Evolutionary conservation across 2,113 vertebrate species (phyloP).

Genomic region (Tachuris rubrigastra): DNA sequence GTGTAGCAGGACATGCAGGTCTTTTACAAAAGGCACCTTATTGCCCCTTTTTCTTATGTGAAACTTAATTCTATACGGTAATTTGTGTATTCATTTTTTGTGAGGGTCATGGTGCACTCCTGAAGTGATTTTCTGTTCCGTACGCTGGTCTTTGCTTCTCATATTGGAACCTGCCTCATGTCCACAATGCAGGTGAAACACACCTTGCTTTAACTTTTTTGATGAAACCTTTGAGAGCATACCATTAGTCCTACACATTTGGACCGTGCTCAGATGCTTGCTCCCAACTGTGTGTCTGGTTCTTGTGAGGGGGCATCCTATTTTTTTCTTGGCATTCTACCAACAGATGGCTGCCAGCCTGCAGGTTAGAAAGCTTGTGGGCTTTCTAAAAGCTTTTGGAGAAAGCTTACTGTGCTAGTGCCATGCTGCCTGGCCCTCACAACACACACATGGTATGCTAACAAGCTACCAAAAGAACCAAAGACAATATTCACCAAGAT

Average conservation of each 20-base stretch:
- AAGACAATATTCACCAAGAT: not conserved
- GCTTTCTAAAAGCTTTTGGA: slow-evolving; percentile 2
- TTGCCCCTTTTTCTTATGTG: not conserved
- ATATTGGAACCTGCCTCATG: not conserved
- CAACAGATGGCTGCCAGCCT: not conserved
- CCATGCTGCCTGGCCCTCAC: not conserved
- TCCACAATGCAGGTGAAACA: not conserved
- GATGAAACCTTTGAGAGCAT: not conserved
- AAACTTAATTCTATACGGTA: not conserved
- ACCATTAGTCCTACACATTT: not conserved
- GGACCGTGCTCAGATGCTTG: not conserved
- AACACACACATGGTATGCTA: not conserved
- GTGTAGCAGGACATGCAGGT: not conserved
- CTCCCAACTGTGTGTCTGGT: not conserved
- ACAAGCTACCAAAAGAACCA: not conserved
- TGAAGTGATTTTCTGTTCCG: not conserved
- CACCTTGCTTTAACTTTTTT: not conserved
- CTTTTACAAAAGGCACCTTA: not conserved
- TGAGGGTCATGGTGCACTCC: not conserved
- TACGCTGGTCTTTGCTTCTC: not conserved
- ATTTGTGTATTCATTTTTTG: not conserved
- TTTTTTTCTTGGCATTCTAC: not conserved
- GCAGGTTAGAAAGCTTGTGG: not conserved
- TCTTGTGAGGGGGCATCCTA: not conserved
- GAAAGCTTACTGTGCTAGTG: not conserved